These are phyloP conservation scores for Acanthopleura granulata DNA, from an alignment of 2,888 invertebrate species.

Conservation along the genomic window DNA sequence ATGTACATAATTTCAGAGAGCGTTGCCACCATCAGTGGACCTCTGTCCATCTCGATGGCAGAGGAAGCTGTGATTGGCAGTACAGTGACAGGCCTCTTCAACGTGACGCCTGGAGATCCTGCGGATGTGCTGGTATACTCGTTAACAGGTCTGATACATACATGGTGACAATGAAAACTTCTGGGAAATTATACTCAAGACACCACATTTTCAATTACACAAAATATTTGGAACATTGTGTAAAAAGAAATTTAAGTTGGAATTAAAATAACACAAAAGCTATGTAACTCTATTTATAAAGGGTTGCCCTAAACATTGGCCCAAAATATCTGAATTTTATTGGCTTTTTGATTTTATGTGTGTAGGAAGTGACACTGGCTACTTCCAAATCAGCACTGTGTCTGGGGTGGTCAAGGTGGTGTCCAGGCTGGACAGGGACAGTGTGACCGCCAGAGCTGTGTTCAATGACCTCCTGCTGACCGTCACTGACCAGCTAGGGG, in stretches of 20 bases:
- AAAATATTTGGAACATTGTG: too few relatives aligned
- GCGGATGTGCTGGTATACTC: conserved; percentile 24
- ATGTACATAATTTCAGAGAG: background rate
- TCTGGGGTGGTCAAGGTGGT: background rate
- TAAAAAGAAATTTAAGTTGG: too few relatives aligned
- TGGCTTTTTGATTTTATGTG: background rate
- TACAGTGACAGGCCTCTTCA: conserved; percentile 22
- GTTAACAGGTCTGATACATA: conserved; percentile 17
- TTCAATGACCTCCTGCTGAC: background rate
- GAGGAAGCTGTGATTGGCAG: conserved; percentile 29
- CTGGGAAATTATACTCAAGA: too few relatives aligned
- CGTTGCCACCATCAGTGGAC: conserved; percentile 21
- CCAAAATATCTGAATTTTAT: too few relatives aligned
- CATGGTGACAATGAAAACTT: too few relatives aligned
- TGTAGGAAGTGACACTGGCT: conserved; percentile 4
- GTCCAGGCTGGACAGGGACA: background rate
- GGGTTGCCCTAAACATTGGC: too few relatives aligned
- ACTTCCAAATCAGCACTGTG: background rate
- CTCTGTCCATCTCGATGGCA: conserved; percentile 14
- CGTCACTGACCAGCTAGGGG: conserved; percentile 22
- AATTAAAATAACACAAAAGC: too few relatives aligned
- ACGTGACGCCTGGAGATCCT: conserved; percentile 29
- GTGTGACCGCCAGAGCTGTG: background rate
- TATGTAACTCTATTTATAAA: too few relatives aligned
- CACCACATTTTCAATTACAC: too few relatives aligned